A percentile compares a stretch with the other conserved stretches of the same genome.
Evolutionary conservation across 1,140 invertebrate species (phyloP).

Genomic region (Tetramorium alpestre): DNA sequence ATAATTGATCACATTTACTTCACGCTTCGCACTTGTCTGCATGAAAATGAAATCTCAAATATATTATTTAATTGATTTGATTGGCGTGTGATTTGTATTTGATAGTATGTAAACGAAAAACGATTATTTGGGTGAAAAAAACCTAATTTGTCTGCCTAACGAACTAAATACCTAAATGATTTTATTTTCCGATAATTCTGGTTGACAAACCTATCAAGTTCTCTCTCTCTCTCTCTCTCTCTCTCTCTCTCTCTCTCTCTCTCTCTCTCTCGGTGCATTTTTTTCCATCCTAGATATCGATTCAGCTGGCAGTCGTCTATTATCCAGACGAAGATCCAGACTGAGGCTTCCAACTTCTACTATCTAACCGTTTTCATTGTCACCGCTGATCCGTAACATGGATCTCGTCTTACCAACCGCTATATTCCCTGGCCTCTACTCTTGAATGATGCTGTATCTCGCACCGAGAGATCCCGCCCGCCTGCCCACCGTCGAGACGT

Average conservation of each 20-base stretch:
- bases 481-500: constrained; percentile 61
- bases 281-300: neutral
- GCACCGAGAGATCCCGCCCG: constrained; percentile 33
- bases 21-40: too few relatives aligned
- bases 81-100: too few relatives aligned
- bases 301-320: neutral
- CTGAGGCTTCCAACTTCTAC: constrained; percentile 20
- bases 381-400: constrained; percentile 48
- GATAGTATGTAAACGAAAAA: neutral
- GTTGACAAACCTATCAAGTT: neutral
- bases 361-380: constrained; percentile 44
- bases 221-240: neutral
- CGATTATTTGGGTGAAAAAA: neutral
- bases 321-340: constrained; percentile 3
- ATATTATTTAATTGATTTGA: neutral
- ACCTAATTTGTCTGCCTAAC: neutral
- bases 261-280: neutral
- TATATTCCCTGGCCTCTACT: constrained; percentile 35
- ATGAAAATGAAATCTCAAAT: neutral
- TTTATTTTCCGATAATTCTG: neutral
- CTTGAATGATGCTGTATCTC: constrained; percentile 50
- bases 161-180: neutral
- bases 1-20: too few relatives aligned
- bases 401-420: constrained; percentile 37
- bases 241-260: neutral